Conservation (phyloP, 2,888 invertebrate species). For the Isotomurus palustris region DNA sequence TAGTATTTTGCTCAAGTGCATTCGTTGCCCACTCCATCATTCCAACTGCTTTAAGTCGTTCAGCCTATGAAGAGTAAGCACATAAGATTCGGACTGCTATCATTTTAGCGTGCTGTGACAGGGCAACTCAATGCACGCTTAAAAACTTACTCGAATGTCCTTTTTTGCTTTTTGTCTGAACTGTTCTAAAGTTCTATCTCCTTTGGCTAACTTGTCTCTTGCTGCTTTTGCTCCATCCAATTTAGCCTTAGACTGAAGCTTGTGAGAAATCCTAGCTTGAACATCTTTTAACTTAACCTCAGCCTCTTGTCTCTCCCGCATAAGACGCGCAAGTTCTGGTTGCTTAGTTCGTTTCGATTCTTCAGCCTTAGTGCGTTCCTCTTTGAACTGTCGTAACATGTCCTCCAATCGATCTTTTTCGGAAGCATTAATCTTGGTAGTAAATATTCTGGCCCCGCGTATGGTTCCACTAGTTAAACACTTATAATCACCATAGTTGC, state of each 20-base stretch:
- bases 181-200: conserved; percentile 22
- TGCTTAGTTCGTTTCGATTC: conserved; percentile 21
- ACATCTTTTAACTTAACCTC: conserved; percentile 30
- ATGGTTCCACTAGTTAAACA: too few relatives aligned
- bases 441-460: conserved; percentile 38
- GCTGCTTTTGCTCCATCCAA: conserved; percentile 13
- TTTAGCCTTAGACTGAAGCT: conserved; percentile 9
- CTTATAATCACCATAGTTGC: too few relatives aligned
- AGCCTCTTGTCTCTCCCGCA: conserved; percentile 11
- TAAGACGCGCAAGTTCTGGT: conserved; percentile 12
- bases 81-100: too few relatives aligned
- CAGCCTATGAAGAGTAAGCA: too few relatives aligned
- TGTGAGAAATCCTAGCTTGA: conserved; percentile 19
- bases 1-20: conserved; percentile 7
- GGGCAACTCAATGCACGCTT: too few relatives aligned
- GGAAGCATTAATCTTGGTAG: conserved; percentile 37
- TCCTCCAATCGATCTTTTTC: conserved; percentile 32
- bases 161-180: conserved; percentile 11
- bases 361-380: conserved; percentile 30
- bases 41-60: conserved; percentile 9
- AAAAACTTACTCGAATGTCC: conserved; percentile 23
- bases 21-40: conserved; percentile 12
- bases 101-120: too few relatives aligned
- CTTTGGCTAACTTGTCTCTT: conserved; percentile 9
- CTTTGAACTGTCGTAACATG: conserved; percentile 1